Evolutionary conservation across 2,888 invertebrate species (phyloP), one percentile per base, ranked within the genome.

Genomic region (Leptopterna dolabrata): DNA sequence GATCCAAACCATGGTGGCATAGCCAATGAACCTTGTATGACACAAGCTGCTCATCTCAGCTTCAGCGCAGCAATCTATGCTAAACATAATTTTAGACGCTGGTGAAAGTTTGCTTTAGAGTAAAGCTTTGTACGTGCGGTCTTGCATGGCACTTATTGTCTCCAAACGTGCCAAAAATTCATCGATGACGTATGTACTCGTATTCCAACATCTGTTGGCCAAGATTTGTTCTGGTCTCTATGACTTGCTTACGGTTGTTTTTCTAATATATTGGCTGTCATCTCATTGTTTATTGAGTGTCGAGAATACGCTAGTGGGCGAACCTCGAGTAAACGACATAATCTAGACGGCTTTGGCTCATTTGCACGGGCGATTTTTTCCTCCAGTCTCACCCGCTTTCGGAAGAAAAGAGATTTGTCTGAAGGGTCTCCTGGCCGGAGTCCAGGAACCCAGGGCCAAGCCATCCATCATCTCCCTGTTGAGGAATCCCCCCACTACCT

Each of bases 391-490:
- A 9, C n/a, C 41, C 73, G 19, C 16, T 41, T 36, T 73, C 36
- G 73, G 41, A 73, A 36, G 73, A 73, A 73, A 36, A 43, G 43
- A 4, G 41, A 78, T 78, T 78, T 45, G 78, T 78, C 78, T 24
- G 78, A 19, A 41, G 36, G 24, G 13, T 27, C 27, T 63, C 45
- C 45, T 78, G 78, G 78, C 78, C 7, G 24, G 45, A 14, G 78
- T 45, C 78, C 78, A 78, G 78, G 78, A 78, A 78, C 73, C n/a
- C 45, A 43, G 9, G 24, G 45, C 78, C 45, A 14, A n/a, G 16
- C 73, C 78, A 78, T 78, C 78, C 45, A 78, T 78, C 78, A 78
- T 78, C 78, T 78, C 45, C 78, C 78, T 41, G 78, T 78, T 78
- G 41, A 27, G 19, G 43, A 24, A 16, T 41, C 63, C 63, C 55